Percentiles rank a stretch among this genome's conserved stretches.
Conservation (phyloP, 1,140 invertebrate genomes). For the Tenebrio molitor region DNA sequence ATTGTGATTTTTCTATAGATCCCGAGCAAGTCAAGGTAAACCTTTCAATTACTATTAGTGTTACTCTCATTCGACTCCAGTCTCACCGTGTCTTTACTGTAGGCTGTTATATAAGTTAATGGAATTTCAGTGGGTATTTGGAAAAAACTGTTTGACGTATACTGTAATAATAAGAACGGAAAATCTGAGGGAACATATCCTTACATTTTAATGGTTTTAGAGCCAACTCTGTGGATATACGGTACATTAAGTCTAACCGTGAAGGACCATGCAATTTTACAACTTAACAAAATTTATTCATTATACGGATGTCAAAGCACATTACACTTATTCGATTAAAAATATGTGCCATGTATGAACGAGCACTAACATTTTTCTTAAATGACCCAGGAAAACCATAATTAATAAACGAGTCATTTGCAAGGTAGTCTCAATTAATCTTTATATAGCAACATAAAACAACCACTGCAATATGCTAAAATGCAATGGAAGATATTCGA, state of each 20-base stretch:
- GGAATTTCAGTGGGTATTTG: constrained; percentile 8
- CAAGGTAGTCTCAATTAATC: too few species aligned
- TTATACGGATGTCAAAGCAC: constrained; percentile 1
- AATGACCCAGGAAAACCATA: too few species aligned
- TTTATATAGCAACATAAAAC: too few species aligned
- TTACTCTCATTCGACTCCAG: not conserved
- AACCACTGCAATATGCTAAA: too few species aligned
- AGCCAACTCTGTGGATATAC: constrained; percentile 23
- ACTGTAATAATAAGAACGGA: constrained; percentile 14
- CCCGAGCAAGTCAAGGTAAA: constrained; percentile 13
- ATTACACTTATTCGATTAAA: not conserved
- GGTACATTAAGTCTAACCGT: constrained; percentile 34
- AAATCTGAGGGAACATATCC: constrained; percentile 7
- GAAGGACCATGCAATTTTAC: constrained; percentile 23
- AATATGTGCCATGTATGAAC: not conserved
- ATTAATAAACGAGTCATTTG: too few species aligned
- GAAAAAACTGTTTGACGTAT: not conserved
- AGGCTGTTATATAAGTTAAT: not conserved
- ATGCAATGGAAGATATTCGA: too few species aligned
- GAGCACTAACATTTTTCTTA: too few species aligned
- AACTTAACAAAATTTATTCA: constrained; percentile 16
- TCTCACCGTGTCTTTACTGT: not conserved
- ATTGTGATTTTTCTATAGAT: too few species aligned
- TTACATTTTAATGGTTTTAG: constrained; percentile 19
- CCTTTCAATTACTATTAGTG: not conserved